Conservation (phyloP, 1,140 invertebrate species). For the Drosophila pseudoananassae region DNA sequence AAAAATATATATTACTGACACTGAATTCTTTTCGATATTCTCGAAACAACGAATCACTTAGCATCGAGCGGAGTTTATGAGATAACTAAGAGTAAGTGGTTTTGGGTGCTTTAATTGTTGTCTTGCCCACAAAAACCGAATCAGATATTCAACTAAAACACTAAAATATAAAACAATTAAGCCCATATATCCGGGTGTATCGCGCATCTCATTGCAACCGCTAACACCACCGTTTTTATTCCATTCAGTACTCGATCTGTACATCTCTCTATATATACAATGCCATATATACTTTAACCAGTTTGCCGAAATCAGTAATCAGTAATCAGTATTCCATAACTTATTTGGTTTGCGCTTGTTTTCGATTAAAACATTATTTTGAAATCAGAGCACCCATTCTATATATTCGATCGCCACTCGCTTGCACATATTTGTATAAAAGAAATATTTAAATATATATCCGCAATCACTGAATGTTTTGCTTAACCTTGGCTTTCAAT, state of each 20-base stretch:
- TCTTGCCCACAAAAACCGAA: slow-evolving; percentile 49
- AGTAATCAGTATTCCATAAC: slow-evolving; percentile 30
- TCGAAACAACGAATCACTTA: slow-evolving; percentile 70
- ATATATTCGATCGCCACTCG: neutral
- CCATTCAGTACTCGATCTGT: slow-evolving; percentile 36
- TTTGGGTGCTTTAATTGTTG: slow-evolving; percentile 84
- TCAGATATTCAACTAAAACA: slow-evolving; percentile 7
- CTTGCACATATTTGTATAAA: slow-evolving; percentile 11
- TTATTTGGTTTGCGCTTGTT: slow-evolving; percentile 59
- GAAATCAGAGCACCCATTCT: slow-evolving; percentile 33
- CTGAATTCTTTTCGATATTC: slow-evolving; percentile 52
- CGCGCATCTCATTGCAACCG: slow-evolving; percentile 57
- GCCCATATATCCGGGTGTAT: slow-evolving; percentile 11
- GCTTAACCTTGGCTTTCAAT: slow-evolving; percentile 13
- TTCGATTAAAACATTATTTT: slow-evolving; percentile 33
- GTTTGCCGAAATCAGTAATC: neutral
- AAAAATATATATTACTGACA: slow-evolving; percentile 50
- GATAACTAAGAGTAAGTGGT: slow-evolving; percentile 83
- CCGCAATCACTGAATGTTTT: slow-evolving; percentile 38
- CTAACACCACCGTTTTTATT: slow-evolving; percentile 11
- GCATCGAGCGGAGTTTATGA: slow-evolving; percentile 82
- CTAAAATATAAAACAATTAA: slow-evolving; percentile 34
- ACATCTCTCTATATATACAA: slow-evolving; percentile 9
- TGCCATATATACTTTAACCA: neutral
- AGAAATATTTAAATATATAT: slow-evolving; percentile 13